A percentile compares a stretch with the other conserved stretches of the same genome.
phyloP scores from a whole-genome alignment of 2,888 invertebrate species.

The Lymantria monacha region DNA sequence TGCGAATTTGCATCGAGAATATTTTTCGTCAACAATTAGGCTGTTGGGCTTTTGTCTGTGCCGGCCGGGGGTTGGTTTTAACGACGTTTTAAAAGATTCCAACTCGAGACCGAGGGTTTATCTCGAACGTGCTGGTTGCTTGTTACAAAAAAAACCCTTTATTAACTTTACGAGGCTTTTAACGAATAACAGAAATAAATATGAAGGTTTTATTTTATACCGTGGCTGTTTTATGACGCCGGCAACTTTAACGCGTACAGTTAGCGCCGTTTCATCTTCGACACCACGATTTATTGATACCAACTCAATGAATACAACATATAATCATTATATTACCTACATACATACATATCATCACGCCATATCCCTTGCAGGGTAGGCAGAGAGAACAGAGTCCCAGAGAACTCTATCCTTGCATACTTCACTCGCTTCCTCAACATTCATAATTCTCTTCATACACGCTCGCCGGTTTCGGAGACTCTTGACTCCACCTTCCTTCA shows the following conservation, averaged over 20 bases:
- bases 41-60: constrained; percentile 73
- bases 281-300: not conserved
- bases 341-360: no score
- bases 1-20: constrained; percentile 79
- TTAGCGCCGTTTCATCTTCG: constrained; percentile 18
- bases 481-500: no score
- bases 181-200: constrained; percentile 80
- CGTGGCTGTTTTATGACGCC: constrained; percentile 58
- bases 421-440: no score
- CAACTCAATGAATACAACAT: no score
- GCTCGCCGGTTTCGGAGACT: no score
- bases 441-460: no score
- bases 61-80: constrained; percentile 72
- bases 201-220: constrained; percentile 64
- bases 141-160: constrained; percentile 78
- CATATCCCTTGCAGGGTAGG: no score
- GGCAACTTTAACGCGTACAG: constrained; percentile 58
- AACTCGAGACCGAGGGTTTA: constrained; percentile 70
- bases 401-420: no score
- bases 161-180: constrained; percentile 78
- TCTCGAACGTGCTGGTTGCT: constrained; percentile 71
- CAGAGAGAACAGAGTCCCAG: no score
- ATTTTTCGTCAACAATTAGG: constrained; percentile 81
- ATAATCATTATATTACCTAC: no score
- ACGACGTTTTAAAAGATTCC: constrained; percentile 81